These are phyloP conservation scores for Scyliorhinus canicula DNA, from an alignment of 2,797 vertebrate genomes.

Conservation along the genomic window DNA sequence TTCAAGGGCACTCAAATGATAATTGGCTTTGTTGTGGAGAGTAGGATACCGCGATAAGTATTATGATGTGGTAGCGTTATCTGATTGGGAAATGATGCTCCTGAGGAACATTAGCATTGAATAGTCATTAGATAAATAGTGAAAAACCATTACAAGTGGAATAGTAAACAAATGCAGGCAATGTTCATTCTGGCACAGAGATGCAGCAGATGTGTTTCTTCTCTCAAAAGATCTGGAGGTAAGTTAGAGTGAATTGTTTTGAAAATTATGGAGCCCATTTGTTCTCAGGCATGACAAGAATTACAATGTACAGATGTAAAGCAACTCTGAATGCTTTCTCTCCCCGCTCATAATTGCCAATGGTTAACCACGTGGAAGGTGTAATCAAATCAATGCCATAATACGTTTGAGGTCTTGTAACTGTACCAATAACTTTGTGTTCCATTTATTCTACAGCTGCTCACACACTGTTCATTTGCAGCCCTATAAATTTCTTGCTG, in stretches of 20 bases:
- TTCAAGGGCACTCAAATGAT: neutral
- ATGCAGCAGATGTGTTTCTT: constrained; percentile 26
- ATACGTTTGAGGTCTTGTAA: neutral
- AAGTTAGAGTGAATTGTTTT: constrained; percentile 5
- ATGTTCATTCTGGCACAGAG: neutral
- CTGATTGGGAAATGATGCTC: neutral
- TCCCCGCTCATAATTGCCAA: neutral
- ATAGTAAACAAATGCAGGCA: neutral
- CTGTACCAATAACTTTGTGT: neutral
- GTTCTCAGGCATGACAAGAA: constrained; percentile 18
- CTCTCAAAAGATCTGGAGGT: constrained; percentile 10
- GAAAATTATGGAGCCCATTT: constrained; percentile 7
- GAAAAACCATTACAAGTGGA: neutral
- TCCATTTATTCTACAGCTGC: neutral
- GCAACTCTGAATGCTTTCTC: neutral
- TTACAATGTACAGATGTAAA: constrained; percentile 28
- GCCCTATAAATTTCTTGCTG: neutral
- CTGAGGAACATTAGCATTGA: neutral
- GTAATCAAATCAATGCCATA: constrained; percentile 21
- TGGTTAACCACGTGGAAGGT: neutral
- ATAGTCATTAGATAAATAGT: constrained; percentile 9
- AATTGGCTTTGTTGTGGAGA: neutral
- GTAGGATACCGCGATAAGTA: neutral
- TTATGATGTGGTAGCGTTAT: neutral
- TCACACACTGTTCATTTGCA: neutral